phyloP scores from a whole-genome alignment of 2,113 vertebrate genomes.

The Rattus norvegicus region DNA sequence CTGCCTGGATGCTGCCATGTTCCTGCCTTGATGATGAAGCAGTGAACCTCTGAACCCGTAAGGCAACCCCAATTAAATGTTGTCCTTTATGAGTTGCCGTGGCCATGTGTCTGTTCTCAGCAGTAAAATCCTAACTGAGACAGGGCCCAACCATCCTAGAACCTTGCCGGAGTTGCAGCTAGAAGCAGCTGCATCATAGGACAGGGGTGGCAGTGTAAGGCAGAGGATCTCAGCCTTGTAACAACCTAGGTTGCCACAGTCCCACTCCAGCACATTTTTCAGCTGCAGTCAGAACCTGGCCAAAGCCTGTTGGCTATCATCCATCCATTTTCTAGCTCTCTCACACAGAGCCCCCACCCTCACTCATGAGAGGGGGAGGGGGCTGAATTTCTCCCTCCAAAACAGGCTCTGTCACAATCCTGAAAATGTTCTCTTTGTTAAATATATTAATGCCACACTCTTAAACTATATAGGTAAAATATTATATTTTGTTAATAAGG shows the following conservation, averaged over 20 bases:
- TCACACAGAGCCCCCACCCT: neutral
- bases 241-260: neutral
- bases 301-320: neutral
- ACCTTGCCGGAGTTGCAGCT: neutral
- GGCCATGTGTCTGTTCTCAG: too few relatives aligned
- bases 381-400: neutral
- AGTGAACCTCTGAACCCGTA: too few relatives aligned
- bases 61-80: too few relatives aligned
- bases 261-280: neutral
- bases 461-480: neutral
- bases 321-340: neutral
- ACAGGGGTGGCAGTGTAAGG: neutral
- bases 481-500: neutral
- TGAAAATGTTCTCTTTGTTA: neutral
- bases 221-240: neutral
- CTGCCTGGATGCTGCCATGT: too few relatives aligned
- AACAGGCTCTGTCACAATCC: neutral
- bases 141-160: too few relatives aligned
- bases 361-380: accelerated
- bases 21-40: too few relatives aligned
- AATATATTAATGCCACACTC: neutral
- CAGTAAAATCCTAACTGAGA: too few relatives aligned
- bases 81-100: too few relatives aligned
- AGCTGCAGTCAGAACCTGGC: neutral
- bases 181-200: neutral